A percentile compares a stretch with the other conserved stretches of the same genome.
Conservation (phyloP, 2,888 invertebrate species). For the Dromius quadrimaculatus region DNA sequence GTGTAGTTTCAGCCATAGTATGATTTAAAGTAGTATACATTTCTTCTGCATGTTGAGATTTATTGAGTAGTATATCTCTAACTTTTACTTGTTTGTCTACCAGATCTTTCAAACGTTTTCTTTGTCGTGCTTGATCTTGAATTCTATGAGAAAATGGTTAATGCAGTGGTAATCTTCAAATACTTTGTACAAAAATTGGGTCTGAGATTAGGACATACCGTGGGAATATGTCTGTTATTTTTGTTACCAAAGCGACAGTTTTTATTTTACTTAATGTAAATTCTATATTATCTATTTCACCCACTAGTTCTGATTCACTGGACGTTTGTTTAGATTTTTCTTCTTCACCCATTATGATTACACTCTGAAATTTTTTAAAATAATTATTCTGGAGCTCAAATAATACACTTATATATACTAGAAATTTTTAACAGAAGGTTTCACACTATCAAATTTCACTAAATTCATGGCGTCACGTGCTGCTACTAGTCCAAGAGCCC, state of each 20-base stretch:
- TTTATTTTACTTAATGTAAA: constrained; percentile 64
- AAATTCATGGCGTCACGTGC: too few species aligned
- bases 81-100: constrained; percentile 58
- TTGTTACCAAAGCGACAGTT: constrained; percentile 64
- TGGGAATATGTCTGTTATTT: constrained; percentile 65
- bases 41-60: constrained; percentile 59
- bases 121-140: constrained; percentile 60
- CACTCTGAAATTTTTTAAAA: constrained; percentile 32
- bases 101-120: constrained; percentile 58
- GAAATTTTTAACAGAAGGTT: too few species aligned
- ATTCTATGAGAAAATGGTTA: constrained; percentile 57
- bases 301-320: constrained; percentile 61
- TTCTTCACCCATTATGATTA: constrained; percentile 21
- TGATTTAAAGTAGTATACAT: constrained; percentile 59
- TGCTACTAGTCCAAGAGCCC: too few species aligned
- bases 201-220: constrained; percentile 61
- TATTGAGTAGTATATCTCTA: constrained; percentile 59
- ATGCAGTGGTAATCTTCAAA: too few species aligned
- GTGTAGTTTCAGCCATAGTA: constrained; percentile 60
- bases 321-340: constrained; percentile 53
- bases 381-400: background rate
- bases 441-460: too few species aligned
- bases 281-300: constrained; percentile 64
- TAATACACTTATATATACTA: background rate
- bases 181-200: background rate